Evolutionary conservation across 2,113 vertebrate species (phyloP).

Genomic region (Todiramphus saurophagus): DNA sequence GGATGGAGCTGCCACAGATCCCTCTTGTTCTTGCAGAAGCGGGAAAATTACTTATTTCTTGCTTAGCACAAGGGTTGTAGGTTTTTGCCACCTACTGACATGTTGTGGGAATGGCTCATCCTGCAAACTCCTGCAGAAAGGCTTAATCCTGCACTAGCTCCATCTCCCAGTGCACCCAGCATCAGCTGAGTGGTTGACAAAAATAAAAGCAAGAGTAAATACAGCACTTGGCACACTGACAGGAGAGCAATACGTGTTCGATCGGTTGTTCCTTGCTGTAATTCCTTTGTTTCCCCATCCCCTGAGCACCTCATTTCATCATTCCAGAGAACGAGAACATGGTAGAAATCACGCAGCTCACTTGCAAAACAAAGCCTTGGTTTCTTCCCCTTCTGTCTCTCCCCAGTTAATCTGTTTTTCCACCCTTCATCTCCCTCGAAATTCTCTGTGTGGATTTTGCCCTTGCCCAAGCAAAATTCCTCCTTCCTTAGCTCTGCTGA

Average conservation of each 20-base stretch:
- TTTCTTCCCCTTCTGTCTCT: background rate
- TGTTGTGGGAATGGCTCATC: constrained; percentile 13
- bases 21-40: background rate
- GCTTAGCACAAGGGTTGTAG: constrained; percentile 17
- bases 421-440: rapidly evolving
- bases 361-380: background rate
- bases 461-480: background rate
- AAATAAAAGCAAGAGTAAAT: background rate
- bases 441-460: background rate
- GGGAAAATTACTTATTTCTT: background rate
- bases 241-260: background rate
- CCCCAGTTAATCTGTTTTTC: background rate
- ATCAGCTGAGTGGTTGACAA: rapidly evolving
- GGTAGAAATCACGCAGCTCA: background rate
- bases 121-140: background rate
- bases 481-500: background rate
- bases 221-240: background rate
- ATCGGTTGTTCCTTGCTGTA: rapidly evolving
- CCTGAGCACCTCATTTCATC: background rate
- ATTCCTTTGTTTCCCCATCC: background rate
- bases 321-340: background rate
- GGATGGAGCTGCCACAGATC: background rate
- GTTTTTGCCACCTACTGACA: constrained; percentile 70
- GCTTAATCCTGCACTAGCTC: rapidly evolving
- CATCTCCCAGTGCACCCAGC: background rate